Evolutionary conservation across 2,113 vertebrate genomes (phyloP), one percentile per base, ranked within the genome.

Genomic region (Noturus placidus): DNA sequence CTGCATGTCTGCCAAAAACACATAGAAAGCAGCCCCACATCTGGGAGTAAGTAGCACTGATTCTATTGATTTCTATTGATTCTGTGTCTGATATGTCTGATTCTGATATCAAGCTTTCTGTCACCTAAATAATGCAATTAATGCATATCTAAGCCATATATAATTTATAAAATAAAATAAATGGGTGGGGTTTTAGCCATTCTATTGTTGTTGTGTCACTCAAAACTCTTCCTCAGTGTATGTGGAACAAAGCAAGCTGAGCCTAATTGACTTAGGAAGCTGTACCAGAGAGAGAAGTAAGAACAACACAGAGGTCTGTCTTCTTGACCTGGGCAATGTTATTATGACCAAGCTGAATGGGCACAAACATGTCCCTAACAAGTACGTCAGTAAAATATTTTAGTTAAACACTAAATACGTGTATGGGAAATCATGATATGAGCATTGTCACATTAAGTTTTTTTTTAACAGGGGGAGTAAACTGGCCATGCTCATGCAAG

Each of bases 201-300:
- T 72, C 42, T 30, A 20, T 67, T 85, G 30, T 42, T 67, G 15
- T 74, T 85, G n/a, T 56, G 46, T 70, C 17, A 52, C 20, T 72
- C 4, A 82, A 59, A 85, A 4, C 20, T 52, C 56, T 82, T 91
- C 63, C 17, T 46, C 87, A 99, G 98, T 97, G 95, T 97, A 96
- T 10, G 97, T 97, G 90, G 96, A 97, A 56, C 95, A 96, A 59
- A 98, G 97, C 86, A 98, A 97, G 89, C 92, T 99, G 91, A 98
- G 98, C 91, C 96, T 99, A 89, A 98, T 99, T 87, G 97, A 99
- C 85, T 95, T 99, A n/a, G 97, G 97, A n/a, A 97, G 96, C 86
- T 98, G 98, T 5, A 96, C 97, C 87, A 97, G 96, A 88, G 96
- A 93, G 2, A 95, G 96, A 30, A 91, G 93, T 92, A 96, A 96